Percentiles rank a stretch among this genome's conserved stretches.
Evolutionary conservation across 2,888 invertebrate genomes (phyloP).

Genomic region (Clepsis dumicolana): DNA sequence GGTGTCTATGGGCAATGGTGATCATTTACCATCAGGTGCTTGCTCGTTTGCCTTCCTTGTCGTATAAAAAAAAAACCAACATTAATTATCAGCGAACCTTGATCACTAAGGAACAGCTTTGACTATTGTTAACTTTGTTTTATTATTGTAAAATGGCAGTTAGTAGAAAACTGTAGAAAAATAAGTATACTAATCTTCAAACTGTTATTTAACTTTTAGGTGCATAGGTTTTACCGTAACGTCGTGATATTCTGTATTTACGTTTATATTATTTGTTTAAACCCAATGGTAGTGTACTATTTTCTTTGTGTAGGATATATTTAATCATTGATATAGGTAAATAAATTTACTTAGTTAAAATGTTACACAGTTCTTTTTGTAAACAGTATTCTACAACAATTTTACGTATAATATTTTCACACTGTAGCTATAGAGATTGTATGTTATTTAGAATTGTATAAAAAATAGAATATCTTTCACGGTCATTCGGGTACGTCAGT

Average conservation of each 20-base stretch:
- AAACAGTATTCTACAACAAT: background rate
- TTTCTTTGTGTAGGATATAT: slow-evolving; percentile 1
- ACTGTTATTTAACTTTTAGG: background rate
- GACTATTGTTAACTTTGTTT: background rate
- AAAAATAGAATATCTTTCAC: slow-evolving; percentile 1
- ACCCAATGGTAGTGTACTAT: background rate
- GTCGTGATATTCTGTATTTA: background rate
- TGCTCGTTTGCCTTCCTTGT: too few species aligned
- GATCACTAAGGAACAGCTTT: too few species aligned
- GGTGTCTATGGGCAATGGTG: too few species aligned
- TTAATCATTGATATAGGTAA: background rate
- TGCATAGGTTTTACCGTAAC: background rate
- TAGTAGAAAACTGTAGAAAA: background rate
- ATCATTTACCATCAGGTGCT: too few species aligned
- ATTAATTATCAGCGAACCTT: too few species aligned
- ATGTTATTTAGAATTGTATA: background rate
- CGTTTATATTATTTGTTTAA: background rate
- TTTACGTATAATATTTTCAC: background rate
- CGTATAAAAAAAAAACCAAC: too few species aligned
- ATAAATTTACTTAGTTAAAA: background rate
- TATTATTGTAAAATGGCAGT: background rate
- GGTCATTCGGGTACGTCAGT: slow-evolving; percentile 41
- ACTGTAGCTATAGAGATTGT: background rate
- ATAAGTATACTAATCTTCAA: too few species aligned
- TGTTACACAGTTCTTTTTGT: too few species aligned